Conservation (phyloP, 2,113 vertebrate genomes). For the Terrapene triunguis region DNA sequence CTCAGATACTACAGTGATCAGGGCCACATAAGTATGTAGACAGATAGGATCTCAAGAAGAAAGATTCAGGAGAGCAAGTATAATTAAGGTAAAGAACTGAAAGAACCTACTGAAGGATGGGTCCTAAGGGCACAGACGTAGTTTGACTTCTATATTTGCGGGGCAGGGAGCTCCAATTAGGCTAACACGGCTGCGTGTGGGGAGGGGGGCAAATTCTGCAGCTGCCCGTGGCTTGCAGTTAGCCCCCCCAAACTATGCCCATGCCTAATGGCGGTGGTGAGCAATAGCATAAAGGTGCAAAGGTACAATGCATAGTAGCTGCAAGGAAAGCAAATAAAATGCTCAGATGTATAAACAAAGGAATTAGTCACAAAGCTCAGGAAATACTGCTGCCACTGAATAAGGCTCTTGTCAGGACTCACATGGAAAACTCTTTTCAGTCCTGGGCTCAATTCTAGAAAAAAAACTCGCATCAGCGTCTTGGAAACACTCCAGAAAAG, state of each 20-base stretch:
- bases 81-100: background rate
- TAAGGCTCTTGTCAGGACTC: background rate
- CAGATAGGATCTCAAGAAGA: background rate
- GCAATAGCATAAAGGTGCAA: background rate
- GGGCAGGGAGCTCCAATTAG: background rate
- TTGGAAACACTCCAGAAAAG: constrained; percentile 23
- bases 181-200: no score
- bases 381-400: background rate
- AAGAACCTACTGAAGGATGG: background rate
- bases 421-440: background rate
- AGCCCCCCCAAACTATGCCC: no score
- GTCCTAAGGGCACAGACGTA: no score
- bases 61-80: background rate
- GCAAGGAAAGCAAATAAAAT: background rate
- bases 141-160: no score
- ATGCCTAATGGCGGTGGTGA: background rate
- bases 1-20: background rate
- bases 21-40: background rate
- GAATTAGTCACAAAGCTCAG: background rate
- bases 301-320: background rate
- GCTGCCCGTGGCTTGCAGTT: no score
- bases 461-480: background rate
- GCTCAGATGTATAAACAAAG: background rate
- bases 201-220: no score
- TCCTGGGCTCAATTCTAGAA: background rate